These are phyloP conservation scores for Emydoidea blandingii DNA, from an alignment of 2,797 vertebrate species.

Conservation along the genomic window DNA sequence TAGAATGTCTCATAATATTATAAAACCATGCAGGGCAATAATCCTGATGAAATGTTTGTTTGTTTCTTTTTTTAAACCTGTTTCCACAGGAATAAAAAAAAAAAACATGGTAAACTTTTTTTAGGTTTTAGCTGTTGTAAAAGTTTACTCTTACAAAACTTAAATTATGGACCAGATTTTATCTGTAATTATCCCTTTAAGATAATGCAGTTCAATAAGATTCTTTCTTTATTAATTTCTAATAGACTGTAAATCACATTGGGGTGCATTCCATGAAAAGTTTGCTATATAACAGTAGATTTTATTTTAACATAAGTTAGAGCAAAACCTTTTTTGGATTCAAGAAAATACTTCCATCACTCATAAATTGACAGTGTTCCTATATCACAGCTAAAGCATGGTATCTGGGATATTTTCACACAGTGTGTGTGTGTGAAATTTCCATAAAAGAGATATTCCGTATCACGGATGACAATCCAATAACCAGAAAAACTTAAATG, in stretches of 20 bases:
- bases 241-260: background rate
- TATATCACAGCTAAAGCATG: background rate
- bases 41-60: background rate
- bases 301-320: background rate
- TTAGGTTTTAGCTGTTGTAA: background rate
- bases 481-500: background rate
- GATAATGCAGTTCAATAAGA: background rate
- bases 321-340: background rate
- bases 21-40: background rate
- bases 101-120: background rate
- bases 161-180: background rate
- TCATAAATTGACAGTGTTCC: background rate
- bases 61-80: background rate
- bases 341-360: background rate
- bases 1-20: background rate
- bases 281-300: background rate
- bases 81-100: background rate
- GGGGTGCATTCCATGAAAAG: constrained; percentile 3
- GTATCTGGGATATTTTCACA: background rate
- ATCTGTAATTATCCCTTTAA: background rate
- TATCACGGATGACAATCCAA: background rate
- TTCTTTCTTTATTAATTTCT: background rate
- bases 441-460: background rate
- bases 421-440: background rate
- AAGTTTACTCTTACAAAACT: background rate